These are phyloP conservation scores for Upupa epops DNA, from an alignment of 2,113 vertebrate genomes.

Conservation along the genomic window DNA sequence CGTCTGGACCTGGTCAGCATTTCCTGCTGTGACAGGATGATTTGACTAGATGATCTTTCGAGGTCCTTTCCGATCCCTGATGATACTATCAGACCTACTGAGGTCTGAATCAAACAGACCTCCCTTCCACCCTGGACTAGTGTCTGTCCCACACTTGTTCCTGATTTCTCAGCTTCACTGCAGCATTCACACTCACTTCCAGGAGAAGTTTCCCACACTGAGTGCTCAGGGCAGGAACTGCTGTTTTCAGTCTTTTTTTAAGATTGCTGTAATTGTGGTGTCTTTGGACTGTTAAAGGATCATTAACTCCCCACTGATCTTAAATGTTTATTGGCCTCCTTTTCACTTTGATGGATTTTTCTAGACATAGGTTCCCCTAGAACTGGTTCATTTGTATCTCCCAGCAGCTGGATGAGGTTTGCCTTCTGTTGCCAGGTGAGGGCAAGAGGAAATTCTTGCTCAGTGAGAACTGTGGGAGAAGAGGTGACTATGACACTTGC, in stretches of 20 bases:
- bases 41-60: too few relatives aligned
- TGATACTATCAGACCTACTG: too few relatives aligned
- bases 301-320: not conserved
- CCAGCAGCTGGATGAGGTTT: not conserved
- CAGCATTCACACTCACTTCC: not conserved
- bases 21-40: too few relatives aligned
- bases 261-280: not conserved
- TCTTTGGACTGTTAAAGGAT: not conserved
- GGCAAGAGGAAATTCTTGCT: not conserved
- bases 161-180: fast-evolving
- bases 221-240: not conserved
- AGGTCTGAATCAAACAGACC: too few relatives aligned
- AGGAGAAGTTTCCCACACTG: fast-evolving
- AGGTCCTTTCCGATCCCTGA: too few relatives aligned
- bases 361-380: not conserved
- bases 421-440: fast-evolving
- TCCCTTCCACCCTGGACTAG: not conserved
- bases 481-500: not conserved
- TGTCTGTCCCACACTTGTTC: not conserved
- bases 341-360: not conserved
- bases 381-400: not conserved
- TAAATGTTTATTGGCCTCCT: not conserved
- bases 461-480: not conserved
- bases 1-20: too few relatives aligned
- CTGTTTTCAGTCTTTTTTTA: not conserved